Conservation (phyloP, 1,140 invertebrate species). For the Caenorhabditis latens region DNA sequence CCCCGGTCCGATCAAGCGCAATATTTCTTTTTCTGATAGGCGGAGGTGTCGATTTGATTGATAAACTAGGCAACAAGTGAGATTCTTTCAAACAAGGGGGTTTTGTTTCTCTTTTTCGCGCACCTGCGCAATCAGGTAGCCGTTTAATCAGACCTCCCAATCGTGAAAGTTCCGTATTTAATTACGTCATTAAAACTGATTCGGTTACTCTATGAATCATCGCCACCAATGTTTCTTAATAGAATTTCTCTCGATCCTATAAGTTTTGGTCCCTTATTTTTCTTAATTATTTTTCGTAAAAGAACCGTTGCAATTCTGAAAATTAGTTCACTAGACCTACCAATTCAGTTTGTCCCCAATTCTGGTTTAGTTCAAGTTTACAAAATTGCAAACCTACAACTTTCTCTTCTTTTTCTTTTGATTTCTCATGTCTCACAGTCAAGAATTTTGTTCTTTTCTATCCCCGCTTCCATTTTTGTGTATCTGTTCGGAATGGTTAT, state of each 20-base stretch:
- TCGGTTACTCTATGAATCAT: background rate
- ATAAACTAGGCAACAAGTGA: slow-evolving; percentile 51
- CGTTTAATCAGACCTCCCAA: background rate
- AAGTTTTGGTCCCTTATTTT: background rate
- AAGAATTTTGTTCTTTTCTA: too few species aligned
- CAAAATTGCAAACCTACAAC: background rate
- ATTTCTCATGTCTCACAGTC: background rate
- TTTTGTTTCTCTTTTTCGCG: background rate
- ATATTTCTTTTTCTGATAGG: slow-evolving; percentile 55
- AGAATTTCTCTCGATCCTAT: background rate
- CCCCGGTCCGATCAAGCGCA: slow-evolving; percentile 24
- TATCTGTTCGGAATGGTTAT: background rate
- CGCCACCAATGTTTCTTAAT: background rate
- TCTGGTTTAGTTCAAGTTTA: background rate
- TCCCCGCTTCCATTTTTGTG: too few species aligned
- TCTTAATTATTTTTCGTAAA: too few species aligned
- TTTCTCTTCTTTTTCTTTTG: background rate
- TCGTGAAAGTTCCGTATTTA: slow-evolving; percentile 11
- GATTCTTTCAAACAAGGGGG: background rate
- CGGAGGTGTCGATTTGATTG: slow-evolving; percentile 52
- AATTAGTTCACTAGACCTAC: too few species aligned
- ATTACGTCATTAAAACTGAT: slow-evolving; percentile 46
- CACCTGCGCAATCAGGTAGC: slow-evolving; percentile 19
- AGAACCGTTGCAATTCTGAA: too few species aligned
- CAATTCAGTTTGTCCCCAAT: background rate